Conservation (phyloP, 2,113 vertebrate species). For the Calyptommatus sinebrachiatus region DNA sequence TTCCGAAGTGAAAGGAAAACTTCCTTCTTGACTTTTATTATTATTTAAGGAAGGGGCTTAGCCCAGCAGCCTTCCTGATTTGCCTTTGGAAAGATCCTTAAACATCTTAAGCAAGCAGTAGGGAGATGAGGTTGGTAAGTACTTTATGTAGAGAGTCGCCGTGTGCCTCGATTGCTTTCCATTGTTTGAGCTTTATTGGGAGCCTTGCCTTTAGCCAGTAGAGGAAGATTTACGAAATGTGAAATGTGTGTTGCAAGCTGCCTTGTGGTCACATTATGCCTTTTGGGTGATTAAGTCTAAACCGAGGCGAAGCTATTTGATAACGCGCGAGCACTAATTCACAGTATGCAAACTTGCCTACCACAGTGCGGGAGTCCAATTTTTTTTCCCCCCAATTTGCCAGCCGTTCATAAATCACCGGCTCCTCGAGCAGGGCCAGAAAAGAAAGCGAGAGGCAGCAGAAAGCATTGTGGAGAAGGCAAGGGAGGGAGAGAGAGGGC, state of each 20-base stretch:
- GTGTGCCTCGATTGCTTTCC: slow-evolving; percentile 61
- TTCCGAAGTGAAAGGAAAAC: slow-evolving; percentile 79
- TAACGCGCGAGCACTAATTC: slow-evolving; percentile 72
- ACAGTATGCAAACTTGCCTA: slow-evolving; percentile 71
- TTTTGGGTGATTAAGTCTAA: slow-evolving; percentile 71
- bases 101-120: slow-evolving; percentile 68
- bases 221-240: slow-evolving; percentile 67
- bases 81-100: slow-evolving; percentile 67
- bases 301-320: slow-evolving; percentile 68
- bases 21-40: slow-evolving; percentile 69
- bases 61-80: slow-evolving; percentile 44
- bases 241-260: slow-evolving; percentile 64
- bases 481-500: background rate
- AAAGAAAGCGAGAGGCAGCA: slow-evolving; percentile 55
- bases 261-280: slow-evolving; percentile 67
- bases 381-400: slow-evolving; percentile 70
- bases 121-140: slow-evolving; percentile 60
- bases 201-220: slow-evolving; percentile 53
- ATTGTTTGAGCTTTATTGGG: slow-evolving; percentile 63
- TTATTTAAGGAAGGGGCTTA: background rate
- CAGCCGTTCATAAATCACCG: slow-evolving; percentile 78
- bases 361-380: slow-evolving; percentile 64
- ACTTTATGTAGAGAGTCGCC: slow-evolving; percentile 33
- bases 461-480: slow-evolving; percentile 56
- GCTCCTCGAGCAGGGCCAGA: slow-evolving; percentile 61